Evolutionary conservation across 2,888 invertebrate species (phyloP).

Genomic region (Drosophila fulvimacula): DNA sequence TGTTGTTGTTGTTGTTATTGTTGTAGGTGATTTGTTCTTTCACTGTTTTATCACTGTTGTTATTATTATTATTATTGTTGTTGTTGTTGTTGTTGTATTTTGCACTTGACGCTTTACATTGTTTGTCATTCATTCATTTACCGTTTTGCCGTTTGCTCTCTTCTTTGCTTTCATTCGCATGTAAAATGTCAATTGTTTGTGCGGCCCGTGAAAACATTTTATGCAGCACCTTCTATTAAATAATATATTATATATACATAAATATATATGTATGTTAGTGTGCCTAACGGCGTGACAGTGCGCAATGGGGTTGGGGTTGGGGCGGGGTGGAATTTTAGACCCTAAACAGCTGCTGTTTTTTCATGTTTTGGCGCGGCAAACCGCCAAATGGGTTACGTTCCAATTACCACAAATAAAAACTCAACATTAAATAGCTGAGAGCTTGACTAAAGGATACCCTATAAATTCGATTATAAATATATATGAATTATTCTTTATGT

Average conservation of each 20-base stretch:
- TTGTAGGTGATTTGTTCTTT: conserved; percentile 39
- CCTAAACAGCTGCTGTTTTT: conserved; percentile 40
- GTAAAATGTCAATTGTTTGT: conserved; percentile 74
- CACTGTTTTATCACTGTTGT: conserved; percentile 34
- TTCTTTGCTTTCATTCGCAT: conserved; percentile 47
- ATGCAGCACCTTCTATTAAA: conserved; percentile 39
- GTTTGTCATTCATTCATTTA: conserved; percentile 36
- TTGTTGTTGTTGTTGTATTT: conserved; percentile 27
- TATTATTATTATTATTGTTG: conserved; percentile 16
- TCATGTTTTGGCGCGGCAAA: conserved; percentile 34
- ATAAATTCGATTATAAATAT: too few species aligned
- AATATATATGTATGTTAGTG: conserved; percentile 5
- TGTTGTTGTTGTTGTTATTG: conserved; percentile 24
- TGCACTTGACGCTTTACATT: conserved; percentile 55
- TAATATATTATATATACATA: conserved; percentile 29
- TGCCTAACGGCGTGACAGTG: conserved; percentile 12
- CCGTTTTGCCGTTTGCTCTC: conserved; percentile 29
- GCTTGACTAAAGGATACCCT: neutral
- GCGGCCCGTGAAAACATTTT: conserved; percentile 56
- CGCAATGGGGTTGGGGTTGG: neutral
- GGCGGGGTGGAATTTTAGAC: neutral
- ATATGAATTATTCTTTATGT: too few species aligned
- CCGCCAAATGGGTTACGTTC: conserved; percentile 71
- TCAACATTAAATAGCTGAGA: neutral
- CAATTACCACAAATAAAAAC: conserved; percentile 51